These are phyloP conservation scores for Acanthornis magna DNA, from an alignment of 2,797 vertebrate species.

Conservation along the genomic window DNA sequence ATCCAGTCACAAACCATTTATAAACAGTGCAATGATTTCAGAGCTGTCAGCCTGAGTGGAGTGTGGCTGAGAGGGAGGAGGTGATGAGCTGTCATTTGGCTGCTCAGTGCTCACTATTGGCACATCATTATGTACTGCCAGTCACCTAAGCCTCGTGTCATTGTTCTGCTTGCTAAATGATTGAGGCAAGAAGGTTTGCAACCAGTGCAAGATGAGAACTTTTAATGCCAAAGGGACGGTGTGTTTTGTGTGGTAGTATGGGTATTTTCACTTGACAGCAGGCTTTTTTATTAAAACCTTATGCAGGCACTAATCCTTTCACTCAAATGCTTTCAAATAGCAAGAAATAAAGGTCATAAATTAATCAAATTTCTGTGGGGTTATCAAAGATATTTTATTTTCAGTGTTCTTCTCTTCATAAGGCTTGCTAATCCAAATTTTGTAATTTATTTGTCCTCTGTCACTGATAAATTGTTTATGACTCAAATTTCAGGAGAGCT, in stretches of 20 bases:
- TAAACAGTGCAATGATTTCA: background rate
- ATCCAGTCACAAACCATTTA: background rate
- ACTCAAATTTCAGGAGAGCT: background rate
- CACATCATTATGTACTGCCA: background rate
- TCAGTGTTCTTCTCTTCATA: background rate
- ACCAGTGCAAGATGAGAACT: background rate
- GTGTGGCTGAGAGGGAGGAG: background rate
- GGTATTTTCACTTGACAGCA: background rate
- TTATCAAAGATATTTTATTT: background rate
- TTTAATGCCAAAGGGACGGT: background rate
- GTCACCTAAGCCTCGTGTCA: background rate
- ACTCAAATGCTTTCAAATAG: background rate
- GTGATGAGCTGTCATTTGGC: background rate
- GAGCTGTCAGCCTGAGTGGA: background rate
- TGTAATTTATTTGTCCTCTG: background rate
- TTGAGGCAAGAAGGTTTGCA: background rate
- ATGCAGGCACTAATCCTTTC: background rate
- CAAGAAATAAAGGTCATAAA: background rate
- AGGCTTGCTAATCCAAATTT: background rate
- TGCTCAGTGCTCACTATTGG: background rate
- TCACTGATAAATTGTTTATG: background rate
- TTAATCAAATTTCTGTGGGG: background rate
- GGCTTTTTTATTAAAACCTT: background rate
- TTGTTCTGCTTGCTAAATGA: background rate
- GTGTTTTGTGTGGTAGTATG: background rate